phyloP scores from a whole-genome alignment of 1,140 invertebrate genomes.

The Eriocheir sinensis region DNA sequence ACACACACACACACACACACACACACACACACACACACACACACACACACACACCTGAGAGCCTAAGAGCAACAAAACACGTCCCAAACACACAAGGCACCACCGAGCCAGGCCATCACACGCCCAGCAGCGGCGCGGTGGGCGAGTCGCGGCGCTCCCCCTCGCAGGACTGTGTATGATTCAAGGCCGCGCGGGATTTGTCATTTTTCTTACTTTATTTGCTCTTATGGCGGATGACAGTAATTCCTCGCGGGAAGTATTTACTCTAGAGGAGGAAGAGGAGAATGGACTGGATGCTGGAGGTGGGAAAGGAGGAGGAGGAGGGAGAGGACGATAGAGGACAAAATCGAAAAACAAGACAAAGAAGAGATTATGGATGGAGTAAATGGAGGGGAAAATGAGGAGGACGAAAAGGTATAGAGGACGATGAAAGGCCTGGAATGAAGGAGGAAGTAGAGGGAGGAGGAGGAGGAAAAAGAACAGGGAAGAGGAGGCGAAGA shows the following conservation, averaged over 20 bases:
- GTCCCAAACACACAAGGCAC: neutral
- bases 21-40: slow-evolving; percentile 34
- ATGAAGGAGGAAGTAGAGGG: neutral
- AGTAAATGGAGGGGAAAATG: neutral
- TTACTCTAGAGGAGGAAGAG: slow-evolving; percentile 3
- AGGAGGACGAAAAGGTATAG: too few relatives aligned
- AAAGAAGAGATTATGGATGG: neutral
- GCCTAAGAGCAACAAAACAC: neutral
- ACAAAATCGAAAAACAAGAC: neutral
- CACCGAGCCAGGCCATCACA: neutral
- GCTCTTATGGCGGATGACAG: neutral
- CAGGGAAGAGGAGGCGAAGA: neutral
- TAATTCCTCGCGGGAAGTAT: neutral
- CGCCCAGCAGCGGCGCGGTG: neutral
- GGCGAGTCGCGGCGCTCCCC: neutral
- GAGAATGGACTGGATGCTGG: too few relatives aligned
- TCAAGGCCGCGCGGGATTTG: neutral
- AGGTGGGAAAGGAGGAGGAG: neutral
- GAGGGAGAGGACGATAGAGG: neutral
- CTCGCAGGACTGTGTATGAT: too few relatives aligned
- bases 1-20: slow-evolving; percentile 54
- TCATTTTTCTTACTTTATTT: neutral
- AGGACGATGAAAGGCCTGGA: too few relatives aligned
- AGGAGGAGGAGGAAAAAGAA: neutral
- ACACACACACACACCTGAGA: slow-evolving; percentile 1